Base-by-base conservation (phyloP, 2,797 vertebrate species). In the Mormyrops boulengeri region DNA sequence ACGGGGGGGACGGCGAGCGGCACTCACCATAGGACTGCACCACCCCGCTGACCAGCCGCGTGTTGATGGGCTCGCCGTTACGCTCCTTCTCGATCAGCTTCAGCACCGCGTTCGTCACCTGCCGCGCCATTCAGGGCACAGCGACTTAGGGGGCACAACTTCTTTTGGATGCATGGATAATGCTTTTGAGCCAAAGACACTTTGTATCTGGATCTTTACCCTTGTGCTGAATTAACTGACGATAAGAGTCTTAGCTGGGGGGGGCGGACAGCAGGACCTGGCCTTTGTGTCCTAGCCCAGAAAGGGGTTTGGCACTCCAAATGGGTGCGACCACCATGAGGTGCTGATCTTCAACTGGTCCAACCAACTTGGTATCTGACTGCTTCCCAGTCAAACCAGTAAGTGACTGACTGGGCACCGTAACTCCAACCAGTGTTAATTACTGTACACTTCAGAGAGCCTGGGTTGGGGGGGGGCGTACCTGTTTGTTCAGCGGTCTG, bases 401-500 rank as follows among this genome's bases (percentile, higher is more conserved):
- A 73, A 80, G 73, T 80, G 38, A 80, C 73, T 3, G 38, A 19
- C 14, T 41, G 34, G 14, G 38, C 38, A 44, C 41, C 49, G 7
- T 82, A 49, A 82, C 82, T 26, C n/a, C 47, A 85, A 9, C 47
- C 82, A 85, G 19, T 49, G 82, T 50, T 85, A 85, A 49, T 22
- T 50, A 50, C 82, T 22, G 47, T 12, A 50, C 4, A 85, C 3
- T 26, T 50, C 41, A 49, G 19, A 73, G 66, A 38, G 30, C 2
- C 0, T 85, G 34, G 22, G 50, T 0, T 11, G 50, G 12, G 17
- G 53, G 30, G 8, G 17, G 30, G 4, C 30, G 0, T 95, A 98
- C 98, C 97, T 99, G 99, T 93, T 99, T 99, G 95, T 99, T 99
- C 94, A 99, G 95, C 52, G 99, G 99, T 92, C 98, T 96, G 95